These are phyloP conservation scores for Choloepus hoffmanni DNA, from an alignment of 2,113 vertebrate species.

Conservation along the genomic window DNA sequence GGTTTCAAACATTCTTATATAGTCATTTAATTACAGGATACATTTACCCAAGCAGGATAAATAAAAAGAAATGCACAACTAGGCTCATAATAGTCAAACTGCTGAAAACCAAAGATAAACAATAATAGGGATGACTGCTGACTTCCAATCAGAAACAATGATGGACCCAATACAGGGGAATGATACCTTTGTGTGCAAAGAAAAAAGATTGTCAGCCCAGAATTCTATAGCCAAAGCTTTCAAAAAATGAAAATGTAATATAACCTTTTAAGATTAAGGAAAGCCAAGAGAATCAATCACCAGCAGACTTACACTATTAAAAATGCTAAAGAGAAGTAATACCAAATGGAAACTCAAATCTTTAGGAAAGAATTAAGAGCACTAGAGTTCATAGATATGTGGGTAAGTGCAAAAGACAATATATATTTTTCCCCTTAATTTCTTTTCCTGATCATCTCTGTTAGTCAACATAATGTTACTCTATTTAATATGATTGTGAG, in stretches of 20 bases:
- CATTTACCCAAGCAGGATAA: neutral
- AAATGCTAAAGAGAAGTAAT: neutral
- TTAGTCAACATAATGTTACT: conserved; percentile 36
- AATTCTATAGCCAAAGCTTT: neutral
- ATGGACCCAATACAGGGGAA: neutral
- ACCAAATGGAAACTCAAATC: neutral
- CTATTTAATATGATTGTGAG: neutral
- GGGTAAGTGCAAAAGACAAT: neutral
- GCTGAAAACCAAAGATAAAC: neutral
- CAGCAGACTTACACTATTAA: too few relatives aligned
- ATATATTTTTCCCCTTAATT: neutral
- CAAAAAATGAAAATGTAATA: neutral
- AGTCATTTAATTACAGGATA: neutral
- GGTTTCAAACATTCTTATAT: conserved; percentile 26
- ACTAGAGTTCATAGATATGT: neutral
- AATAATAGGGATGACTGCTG: neutral
- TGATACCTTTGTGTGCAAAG: neutral
- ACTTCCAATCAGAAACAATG: neutral
- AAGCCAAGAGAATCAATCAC: neutral
- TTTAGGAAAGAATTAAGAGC: neutral
- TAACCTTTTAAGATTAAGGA: neutral
- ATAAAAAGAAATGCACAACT: neutral
- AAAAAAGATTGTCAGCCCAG: neutral
- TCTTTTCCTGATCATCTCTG: conserved; percentile 13
- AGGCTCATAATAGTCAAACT: neutral